Conservation (phyloP, 2,113 vertebrate genomes). For the Chauna torquata region DNA sequence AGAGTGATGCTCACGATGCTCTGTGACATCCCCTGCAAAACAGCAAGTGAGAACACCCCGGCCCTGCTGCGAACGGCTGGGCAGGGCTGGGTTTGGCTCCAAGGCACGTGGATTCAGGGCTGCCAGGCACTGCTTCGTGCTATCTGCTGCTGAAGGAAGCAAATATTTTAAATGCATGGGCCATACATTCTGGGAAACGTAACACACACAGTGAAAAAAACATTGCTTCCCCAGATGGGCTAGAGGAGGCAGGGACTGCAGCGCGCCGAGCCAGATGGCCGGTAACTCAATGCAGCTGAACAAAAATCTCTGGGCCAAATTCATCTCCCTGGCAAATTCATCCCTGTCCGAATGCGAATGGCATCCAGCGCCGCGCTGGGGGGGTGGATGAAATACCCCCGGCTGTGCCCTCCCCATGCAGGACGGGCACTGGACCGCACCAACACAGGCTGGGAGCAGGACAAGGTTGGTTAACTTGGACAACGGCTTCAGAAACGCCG, state of each 20-base stretch:
- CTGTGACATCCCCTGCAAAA: neutral
- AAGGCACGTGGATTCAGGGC: fast-evolving
- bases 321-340: neutral
- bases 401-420: too few species aligned
- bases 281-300: slow-evolving; percentile 41
- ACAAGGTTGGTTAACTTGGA: neutral
- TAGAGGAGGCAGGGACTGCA: neutral
- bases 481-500: fast-evolving
- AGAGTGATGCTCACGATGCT: neutral
- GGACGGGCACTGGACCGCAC: neutral
- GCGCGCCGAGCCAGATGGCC: slow-evolving; percentile 60
- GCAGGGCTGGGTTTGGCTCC: neutral
- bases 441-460: neutral
- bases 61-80: neutral
- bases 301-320: slow-evolving; percentile 24
- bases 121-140: neutral
- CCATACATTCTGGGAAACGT: slow-evolving; percentile 61
- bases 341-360: neutral
- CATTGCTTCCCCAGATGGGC: slow-evolving; percentile 62
- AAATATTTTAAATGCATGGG: slow-evolving; percentile 25
- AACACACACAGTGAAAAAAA: slow-evolving; percentile 25
- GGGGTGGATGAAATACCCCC: neutral
- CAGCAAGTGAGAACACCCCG: fast-evolving
- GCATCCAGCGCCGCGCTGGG: neutral
- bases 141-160: slow-evolving; percentile 33